Conservation (phyloP, 1,140 invertebrate species). For the Leptinotarsa defecta region DNA sequence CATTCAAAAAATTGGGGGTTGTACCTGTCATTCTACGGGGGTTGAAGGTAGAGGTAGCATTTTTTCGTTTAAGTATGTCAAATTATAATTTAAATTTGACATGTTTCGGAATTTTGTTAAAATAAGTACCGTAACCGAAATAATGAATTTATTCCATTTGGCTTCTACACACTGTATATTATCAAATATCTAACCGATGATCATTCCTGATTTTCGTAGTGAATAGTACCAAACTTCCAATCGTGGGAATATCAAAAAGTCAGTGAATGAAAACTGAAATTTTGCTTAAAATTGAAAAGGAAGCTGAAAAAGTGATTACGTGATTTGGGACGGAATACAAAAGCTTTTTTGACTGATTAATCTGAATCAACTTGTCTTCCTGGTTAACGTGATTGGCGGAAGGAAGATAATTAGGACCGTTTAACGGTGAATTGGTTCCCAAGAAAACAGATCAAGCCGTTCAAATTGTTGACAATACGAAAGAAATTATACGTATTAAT, state of each 20-base stretch:
- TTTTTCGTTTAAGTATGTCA: too few species aligned
- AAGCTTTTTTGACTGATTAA: conserved; percentile 1
- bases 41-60: too few species aligned
- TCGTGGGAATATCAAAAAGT: conserved; percentile 23
- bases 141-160: too few species aligned
- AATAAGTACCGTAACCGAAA: too few species aligned
- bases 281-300: conserved; percentile 11
- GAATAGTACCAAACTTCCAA: neutral
- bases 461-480: neutral
- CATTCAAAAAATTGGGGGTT: too few species aligned
- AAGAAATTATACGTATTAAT: neutral
- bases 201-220: too few species aligned
- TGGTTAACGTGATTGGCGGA: conserved; percentile 17
- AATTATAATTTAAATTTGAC: too few species aligned
- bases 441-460: conserved; percentile 2
- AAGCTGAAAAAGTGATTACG: conserved; percentile 22
- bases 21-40: too few species aligned
- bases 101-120: too few species aligned
- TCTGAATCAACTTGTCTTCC: conserved; percentile 21
- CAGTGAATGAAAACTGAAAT: neutral
- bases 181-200: too few species aligned
- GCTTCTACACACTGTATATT: too few species aligned
- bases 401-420: conserved; percentile 22
- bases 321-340: conserved; percentile 14
- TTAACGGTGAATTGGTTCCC: conserved; percentile 18